Percentiles rank a stretch among this genome's conserved stretches.
These are phyloP conservation scores for Cryptotis parvus DNA, from an alignment of 2,113 vertebrate species.

Conservation along the genomic window DNA sequence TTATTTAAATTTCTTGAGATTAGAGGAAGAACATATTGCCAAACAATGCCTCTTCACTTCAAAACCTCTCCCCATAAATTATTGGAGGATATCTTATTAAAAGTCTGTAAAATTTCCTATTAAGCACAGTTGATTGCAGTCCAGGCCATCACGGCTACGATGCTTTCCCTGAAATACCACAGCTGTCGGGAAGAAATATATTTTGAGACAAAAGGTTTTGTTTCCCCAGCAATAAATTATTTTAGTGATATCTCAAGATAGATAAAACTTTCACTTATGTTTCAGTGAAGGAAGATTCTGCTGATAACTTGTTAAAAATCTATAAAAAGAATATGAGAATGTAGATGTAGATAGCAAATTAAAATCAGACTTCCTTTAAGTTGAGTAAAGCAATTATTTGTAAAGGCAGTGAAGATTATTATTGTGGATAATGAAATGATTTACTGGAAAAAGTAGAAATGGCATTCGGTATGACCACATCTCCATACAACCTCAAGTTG, in stretches of 20 bases:
- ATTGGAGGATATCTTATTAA: constrained; percentile 93
- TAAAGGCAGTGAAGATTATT: constrained; percentile 86
- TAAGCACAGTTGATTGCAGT: constrained; percentile 94
- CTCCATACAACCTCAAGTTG: constrained; percentile 82
- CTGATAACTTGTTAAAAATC: constrained; percentile 90
- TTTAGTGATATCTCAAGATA: constrained; percentile 89
- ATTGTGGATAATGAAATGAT: constrained; percentile 88
- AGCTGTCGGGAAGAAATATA: constrained; percentile 95
- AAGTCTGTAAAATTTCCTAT: constrained; percentile 92
- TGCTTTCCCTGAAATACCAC: constrained; percentile 93
- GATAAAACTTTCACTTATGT: constrained; percentile 93
- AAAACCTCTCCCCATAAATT: constrained; percentile 96
- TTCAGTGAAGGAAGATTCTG: constrained; percentile 91
- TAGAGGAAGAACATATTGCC: constrained; percentile 95
- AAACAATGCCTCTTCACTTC: constrained; percentile 97
- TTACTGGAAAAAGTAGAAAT: constrained; percentile 81
- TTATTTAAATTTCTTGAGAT: constrained; percentile 93
- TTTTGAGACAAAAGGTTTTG: constrained; percentile 91
- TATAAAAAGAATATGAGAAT: constrained; percentile 92
- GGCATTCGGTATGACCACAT: constrained; percentile 77
- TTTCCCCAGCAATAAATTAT: constrained; percentile 91
- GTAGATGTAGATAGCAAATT: constrained; percentile 91
- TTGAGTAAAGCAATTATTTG: constrained; percentile 88
- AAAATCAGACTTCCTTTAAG: constrained; percentile 92
- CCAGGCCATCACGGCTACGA: constrained; percentile 91